These are phyloP conservation scores for Didymodactylos carnosus DNA, from an alignment of 2,888 invertebrate species.

Conservation along the genomic window DNA sequence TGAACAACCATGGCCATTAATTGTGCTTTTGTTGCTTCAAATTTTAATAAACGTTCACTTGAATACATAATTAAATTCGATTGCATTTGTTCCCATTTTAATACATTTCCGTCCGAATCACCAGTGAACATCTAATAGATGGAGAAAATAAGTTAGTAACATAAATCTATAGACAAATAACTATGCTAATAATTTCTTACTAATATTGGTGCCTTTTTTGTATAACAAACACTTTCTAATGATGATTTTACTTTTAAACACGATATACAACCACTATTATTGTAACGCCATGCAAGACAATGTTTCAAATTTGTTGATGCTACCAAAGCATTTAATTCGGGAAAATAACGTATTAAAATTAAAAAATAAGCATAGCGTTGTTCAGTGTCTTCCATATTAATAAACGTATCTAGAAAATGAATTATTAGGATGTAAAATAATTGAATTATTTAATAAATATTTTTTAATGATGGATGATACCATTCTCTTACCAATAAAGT, in stretches of 20 bases:
- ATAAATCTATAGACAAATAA: too few relatives aligned
- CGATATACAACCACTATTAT: conserved; percentile 30
- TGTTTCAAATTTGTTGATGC: conserved; percentile 30
- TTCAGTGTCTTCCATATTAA: conserved; percentile 16
- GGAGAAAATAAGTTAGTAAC: too few relatives aligned
- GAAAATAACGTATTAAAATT: conserved; percentile 26
- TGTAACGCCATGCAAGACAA: conserved; percentile 31
- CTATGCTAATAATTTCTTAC: neutral
- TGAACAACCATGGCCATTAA: neutral
- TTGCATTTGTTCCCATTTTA: conserved; percentile 34
- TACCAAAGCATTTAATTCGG: conserved; percentile 24
- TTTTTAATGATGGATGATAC: neutral
- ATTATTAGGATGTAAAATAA: too few relatives aligned
- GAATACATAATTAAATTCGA: conserved; percentile 32
- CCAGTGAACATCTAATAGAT: neutral
- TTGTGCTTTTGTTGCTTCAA: neutral
- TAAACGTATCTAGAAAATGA: neutral
- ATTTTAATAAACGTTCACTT: conserved; percentile 7
- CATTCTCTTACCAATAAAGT: neutral
- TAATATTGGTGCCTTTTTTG: conserved; percentile 28
- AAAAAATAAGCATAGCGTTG: conserved; percentile 23
- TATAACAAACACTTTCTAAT: conserved; percentile 29
- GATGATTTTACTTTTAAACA: conserved; percentile 25
- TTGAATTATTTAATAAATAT: too few relatives aligned
- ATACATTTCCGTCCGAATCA: conserved; percentile 20